Evolutionary conservation across 2,113 vertebrate genomes (phyloP).

Genomic region (Bufo bufo): DNA sequence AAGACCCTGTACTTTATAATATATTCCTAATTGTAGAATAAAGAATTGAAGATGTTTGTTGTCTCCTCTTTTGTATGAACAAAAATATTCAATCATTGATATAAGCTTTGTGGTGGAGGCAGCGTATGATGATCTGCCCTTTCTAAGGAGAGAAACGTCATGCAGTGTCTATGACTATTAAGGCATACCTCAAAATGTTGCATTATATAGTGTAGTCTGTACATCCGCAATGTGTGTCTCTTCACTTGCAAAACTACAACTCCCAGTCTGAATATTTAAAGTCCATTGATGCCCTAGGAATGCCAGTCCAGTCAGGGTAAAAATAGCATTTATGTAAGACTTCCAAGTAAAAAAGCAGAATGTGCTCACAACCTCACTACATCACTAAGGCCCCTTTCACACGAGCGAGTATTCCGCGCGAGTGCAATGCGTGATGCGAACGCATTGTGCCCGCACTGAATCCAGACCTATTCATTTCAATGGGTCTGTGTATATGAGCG

Average conservation of each 20-base stretch:
- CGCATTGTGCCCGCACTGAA: too few species aligned
- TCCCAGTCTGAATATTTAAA: neutral
- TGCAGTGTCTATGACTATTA: neutral
- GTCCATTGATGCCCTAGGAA: neutral
- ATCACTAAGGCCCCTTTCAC: too few species aligned
- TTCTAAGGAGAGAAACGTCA: neutral
- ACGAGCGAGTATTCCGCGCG: too few species aligned
- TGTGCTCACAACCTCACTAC: too few species aligned
- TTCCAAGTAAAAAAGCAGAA: too few species aligned
- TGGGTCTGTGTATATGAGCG: too few species aligned
- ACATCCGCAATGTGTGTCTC: neutral
- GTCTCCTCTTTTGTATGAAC: neutral
- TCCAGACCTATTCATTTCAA: too few species aligned
- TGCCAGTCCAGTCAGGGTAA: too few species aligned
- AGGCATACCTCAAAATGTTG: neutral
- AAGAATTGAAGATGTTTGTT: slow-evolving; percentile 16
- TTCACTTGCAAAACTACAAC: neutral
- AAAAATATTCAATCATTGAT: neutral
- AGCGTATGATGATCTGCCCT: neutral
- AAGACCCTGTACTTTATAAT: slow-evolving; percentile 33
- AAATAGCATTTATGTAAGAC: too few species aligned
- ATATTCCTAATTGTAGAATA: slow-evolving; percentile 34
- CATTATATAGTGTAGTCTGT: neutral
- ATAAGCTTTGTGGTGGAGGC: neutral
- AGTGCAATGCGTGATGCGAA: too few species aligned